Percentiles rank a stretch among this genome's conserved stretches.
phyloP scores from a whole-genome alignment of 2,888 invertebrate species.

The Gibbula magus region DNA sequence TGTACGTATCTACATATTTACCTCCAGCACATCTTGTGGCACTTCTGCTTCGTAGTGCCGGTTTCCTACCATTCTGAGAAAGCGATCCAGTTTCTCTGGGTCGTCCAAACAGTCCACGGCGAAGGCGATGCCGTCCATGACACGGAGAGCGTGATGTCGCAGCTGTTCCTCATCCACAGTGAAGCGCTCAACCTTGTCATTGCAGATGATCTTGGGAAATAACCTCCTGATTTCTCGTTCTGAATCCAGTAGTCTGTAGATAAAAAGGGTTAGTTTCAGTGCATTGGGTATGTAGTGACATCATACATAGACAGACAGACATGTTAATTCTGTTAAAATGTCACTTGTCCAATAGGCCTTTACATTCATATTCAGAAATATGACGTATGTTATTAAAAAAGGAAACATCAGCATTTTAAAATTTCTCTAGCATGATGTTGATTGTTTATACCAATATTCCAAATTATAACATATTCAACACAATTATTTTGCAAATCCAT shows the following conservation, averaged over 20 bases:
- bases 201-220: constrained; percentile 43
- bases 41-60: constrained; percentile 58
- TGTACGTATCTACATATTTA: constrained; percentile 30
- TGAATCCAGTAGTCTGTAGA: constrained; percentile 53
- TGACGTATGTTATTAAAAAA: too few relatives aligned
- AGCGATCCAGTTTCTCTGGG: constrained; percentile 52
- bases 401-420: too few relatives aligned
- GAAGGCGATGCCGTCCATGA: constrained; percentile 67
- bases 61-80: constrained; percentile 57
- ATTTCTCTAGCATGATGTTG: too few relatives aligned
- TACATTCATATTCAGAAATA: too few relatives aligned
- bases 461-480: too few relatives aligned
- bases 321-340: too few relatives aligned
- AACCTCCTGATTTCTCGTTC: constrained; percentile 52
- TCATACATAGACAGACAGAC: too few relatives aligned
- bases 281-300: background rate
- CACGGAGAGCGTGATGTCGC: constrained; percentile 57
- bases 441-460: too few relatives aligned
- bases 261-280: too few relatives aligned
- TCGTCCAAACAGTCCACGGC: constrained; percentile 67
- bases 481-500: too few relatives aligned
- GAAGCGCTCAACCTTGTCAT: constrained; percentile 41
- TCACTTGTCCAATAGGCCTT: too few relatives aligned
- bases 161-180: constrained; percentile 51
- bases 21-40: constrained; percentile 54